Evolutionary conservation across 2,113 vertebrate species (phyloP).

Genomic region (Piaya cayana): DNA sequence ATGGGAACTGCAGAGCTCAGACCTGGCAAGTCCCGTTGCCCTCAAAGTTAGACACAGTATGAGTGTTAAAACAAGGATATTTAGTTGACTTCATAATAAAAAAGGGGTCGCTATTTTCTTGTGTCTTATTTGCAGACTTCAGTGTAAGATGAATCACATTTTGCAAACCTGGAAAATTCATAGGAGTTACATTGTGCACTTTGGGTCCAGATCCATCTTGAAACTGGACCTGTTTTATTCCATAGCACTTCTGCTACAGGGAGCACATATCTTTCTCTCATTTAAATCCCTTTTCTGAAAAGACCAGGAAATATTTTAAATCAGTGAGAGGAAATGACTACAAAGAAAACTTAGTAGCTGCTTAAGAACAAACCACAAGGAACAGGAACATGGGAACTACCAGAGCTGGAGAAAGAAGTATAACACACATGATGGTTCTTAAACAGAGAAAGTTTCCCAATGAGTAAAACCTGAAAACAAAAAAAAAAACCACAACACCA

Average conservation of each 20-base stretch:
- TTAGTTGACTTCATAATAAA: neutral
- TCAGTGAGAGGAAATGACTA: constrained; percentile 16
- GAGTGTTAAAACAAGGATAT: neutral
- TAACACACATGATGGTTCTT: neutral
- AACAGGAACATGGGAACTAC: neutral
- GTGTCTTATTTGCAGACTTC: neutral
- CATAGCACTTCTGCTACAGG: neutral
- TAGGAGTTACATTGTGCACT: neutral
- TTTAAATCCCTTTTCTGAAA: constrained; percentile 30
- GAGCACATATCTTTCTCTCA: neutral
- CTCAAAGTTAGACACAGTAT: neutral
- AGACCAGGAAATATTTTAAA: constrained; percentile 32
- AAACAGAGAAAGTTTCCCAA: neutral
- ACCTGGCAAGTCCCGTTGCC: neutral
- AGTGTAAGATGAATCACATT: neutral
- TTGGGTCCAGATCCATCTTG: neutral
- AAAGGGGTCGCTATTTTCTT: neutral
- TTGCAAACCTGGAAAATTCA: neutral
- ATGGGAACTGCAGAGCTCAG: neutral
- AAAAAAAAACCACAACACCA: neutral
- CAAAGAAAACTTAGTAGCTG: constrained; percentile 1
- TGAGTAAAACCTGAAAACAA: neutral
- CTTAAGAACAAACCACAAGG: neutral
- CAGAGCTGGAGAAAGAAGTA: neutral
- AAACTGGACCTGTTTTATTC: neutral